Conservation (phyloP, 1,140 invertebrate genomes). For the Drosophila tristis region DNA sequence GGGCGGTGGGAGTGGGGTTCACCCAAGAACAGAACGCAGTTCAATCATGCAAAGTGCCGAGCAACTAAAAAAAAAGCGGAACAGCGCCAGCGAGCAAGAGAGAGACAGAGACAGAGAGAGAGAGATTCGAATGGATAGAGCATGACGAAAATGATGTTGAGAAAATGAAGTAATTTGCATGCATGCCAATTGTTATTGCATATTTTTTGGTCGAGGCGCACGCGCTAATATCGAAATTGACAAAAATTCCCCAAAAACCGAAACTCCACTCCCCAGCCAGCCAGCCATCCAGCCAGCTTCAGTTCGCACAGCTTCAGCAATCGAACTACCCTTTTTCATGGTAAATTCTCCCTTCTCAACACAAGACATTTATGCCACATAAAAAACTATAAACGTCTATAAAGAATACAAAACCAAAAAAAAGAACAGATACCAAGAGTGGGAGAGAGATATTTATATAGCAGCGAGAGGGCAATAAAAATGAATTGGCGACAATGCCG, state of each 20-base stretch:
- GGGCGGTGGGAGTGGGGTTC: too few relatives aligned
- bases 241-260: conserved; percentile 52
- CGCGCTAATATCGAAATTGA: conserved; percentile 74
- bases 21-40: conserved; percentile 37
- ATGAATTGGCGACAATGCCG: conserved; percentile 75
- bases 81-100: not conserved
- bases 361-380: conserved; percentile 67
- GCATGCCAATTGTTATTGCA: conserved; percentile 83
- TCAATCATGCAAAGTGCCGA: conserved; percentile 75
- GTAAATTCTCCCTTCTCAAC: conserved; percentile 13
- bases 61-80: conserved; percentile 15
- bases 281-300: too few relatives aligned
- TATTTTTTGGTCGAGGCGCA: conserved; percentile 65
- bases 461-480: conserved; percentile 63
- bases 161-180: conserved; percentile 83
- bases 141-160: conserved; percentile 45
- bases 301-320: conserved; percentile 17
- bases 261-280: not conserved
- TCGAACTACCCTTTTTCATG: conserved; percentile 73
- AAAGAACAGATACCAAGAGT: not conserved
- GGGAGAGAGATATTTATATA: not conserved
- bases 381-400: conserved; percentile 81
- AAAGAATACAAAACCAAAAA: conserved; percentile 48
- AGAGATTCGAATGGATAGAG: not conserved
- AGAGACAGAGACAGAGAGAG: not conserved